Conservation (phyloP, 2,113 vertebrate species). For the Alexandromys fortis region DNA sequence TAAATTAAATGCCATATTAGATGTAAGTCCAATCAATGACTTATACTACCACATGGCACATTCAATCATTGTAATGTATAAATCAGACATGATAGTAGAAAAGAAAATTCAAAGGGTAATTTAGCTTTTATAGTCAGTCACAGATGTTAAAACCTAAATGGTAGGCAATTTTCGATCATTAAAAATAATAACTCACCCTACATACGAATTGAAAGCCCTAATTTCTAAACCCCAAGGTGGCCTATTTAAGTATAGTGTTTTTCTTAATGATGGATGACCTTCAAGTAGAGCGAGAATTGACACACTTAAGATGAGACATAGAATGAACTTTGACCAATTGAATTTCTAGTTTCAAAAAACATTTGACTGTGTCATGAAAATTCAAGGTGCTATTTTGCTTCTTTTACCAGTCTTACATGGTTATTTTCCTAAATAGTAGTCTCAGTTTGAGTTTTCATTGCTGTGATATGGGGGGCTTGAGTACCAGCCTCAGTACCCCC, state of each 20-base stretch:
- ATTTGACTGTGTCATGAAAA: not conserved
- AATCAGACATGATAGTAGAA: not conserved
- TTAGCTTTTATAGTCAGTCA: constrained; percentile 21
- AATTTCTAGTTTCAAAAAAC: constrained; percentile 39
- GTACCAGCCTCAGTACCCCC: too few relatives aligned
- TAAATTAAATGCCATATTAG: constrained; percentile 48
- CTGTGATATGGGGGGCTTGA: not conserved
- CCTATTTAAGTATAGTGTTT: not conserved
- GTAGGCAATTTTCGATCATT: constrained; percentile 25
- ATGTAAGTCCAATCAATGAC: not conserved
- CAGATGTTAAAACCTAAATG: constrained; percentile 46
- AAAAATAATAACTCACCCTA: constrained; percentile 45
- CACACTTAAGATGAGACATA: not conserved
- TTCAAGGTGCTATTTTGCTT: not conserved
- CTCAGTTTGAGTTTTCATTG: not conserved
- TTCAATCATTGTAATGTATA: not conserved
- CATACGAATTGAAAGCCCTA: constrained; percentile 13
- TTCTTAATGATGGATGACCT: constrained; percentile 15
- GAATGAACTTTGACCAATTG: not conserved
- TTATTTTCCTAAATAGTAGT: not conserved
- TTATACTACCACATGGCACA: not conserved
- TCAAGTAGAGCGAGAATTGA: not conserved
- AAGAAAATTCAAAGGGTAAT: not conserved
- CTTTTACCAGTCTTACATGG: not conserved
- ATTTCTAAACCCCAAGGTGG: constrained; percentile 9